phyloP scores from a whole-genome alignment of 2,113 vertebrate species.

The Triplophysa rosa region DNA sequence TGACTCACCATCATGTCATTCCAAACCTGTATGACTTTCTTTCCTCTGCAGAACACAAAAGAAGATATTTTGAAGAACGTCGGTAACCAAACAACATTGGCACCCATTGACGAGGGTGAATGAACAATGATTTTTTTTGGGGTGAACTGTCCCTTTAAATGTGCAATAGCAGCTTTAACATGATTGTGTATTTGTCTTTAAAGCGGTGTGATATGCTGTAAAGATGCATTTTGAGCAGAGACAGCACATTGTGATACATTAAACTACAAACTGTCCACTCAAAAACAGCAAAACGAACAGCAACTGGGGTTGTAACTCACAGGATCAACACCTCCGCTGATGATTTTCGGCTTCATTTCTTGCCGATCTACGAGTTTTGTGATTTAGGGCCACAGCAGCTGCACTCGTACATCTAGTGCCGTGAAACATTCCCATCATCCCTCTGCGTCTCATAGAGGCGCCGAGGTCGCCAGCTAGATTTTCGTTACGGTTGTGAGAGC shows the following conservation, averaged over 20 bases:
- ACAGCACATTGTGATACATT: constrained; percentile 76
- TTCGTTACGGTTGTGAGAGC: not conserved
- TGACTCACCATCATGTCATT: too few species aligned
- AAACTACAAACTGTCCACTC: constrained; percentile 61
- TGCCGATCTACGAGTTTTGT: constrained; percentile 18
- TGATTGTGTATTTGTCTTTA: not conserved
- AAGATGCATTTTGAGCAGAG: constrained; percentile 67
- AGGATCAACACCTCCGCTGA: constrained; percentile 30
- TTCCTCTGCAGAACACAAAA: too few species aligned
- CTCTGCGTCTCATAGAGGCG: not conserved
- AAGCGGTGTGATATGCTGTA: not conserved
- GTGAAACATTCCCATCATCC: constrained; percentile 6
- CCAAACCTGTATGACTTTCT: too few species aligned
- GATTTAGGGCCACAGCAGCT: constrained; percentile 35
- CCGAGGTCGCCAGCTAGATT: constrained; percentile 6
- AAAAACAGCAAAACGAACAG: constrained; percentile 83
- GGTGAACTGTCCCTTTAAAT: too few species aligned
- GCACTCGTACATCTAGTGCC: constrained; percentile 1
- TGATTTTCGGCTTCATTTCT: constrained; percentile 36
- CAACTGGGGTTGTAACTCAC: constrained; percentile 67
- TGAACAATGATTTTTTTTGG: too few species aligned
- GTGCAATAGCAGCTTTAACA: too few species aligned
- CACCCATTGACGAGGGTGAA: too few species aligned
- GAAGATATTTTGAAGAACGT: too few species aligned
- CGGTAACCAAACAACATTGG: too few species aligned